Base-by-base conservation (phyloP, 2,113 vertebrate genomes). In the Centropristis striata region DNA sequence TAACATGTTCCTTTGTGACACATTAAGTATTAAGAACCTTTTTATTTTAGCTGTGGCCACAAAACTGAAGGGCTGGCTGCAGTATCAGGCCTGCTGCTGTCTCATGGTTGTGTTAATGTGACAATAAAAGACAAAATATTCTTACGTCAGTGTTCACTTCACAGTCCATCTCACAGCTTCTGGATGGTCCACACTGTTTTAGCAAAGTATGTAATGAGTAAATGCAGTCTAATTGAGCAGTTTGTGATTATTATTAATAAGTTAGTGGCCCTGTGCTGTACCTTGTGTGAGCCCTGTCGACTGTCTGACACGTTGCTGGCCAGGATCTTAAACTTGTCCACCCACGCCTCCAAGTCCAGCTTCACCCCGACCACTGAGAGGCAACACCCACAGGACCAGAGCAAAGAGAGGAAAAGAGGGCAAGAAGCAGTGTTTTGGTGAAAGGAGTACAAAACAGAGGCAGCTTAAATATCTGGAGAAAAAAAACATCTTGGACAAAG, bases 101-200 rank as follows among this genome's bases (percentile, higher is more conserved):
- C n/a, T n/a, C n/a, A n/a, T n/a, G n/a, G n/a, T n/a, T n/a, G n/a
- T n/a, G n/a, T n/a, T n/a, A 32, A 32, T 32, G 32, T 32, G 32
- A 6, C 32, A 78, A 7, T 49, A 15, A 46, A 66, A 70, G 7
- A 21, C 18, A 44, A 82, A 75, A 21, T 11, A 4, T 54, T 86
- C 96, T 78, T 81, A 99, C 98, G 88, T 99, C 97, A 63, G 97
- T 98, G 95, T 99, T 98, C 54, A 97, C 97, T 87, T 99, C 98
- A 66, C 98, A 99, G 92, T 99, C 98, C 98, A 99, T 99, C 90
- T 99, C 98, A n/a, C 98, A 99, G 89, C 97, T 97, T 86, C 95
- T 96, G 37, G 95, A 97, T 28, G 96, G 97, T 82, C 97, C 97
- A 4, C 98, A 99, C 97, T 99, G 95, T 82, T 49, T 86, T 53